These are phyloP conservation scores for Alfaro cultratus DNA, from an alignment of 2,797 vertebrate genomes.

Conservation along the genomic window DNA sequence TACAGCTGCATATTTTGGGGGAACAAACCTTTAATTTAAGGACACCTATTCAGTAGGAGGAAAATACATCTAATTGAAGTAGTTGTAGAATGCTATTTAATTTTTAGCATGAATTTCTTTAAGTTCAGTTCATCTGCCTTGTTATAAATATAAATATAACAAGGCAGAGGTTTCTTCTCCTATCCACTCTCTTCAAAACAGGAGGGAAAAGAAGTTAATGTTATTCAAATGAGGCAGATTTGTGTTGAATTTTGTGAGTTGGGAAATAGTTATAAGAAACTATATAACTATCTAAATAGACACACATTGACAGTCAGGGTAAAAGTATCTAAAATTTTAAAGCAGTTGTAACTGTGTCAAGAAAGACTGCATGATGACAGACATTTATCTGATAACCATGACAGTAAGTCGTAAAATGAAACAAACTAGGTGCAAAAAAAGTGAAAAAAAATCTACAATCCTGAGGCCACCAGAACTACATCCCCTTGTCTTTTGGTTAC, in stretches of 20 bases:
- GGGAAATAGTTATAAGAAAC: neutral
- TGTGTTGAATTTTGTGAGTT: neutral
- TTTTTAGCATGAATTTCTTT: neutral
- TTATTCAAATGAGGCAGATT: neutral
- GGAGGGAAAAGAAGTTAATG: neutral
- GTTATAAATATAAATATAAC: constrained; percentile 1
- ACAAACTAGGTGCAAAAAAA: neutral
- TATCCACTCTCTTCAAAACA: neutral
- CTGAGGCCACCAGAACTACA: neutral
- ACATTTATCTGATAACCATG: neutral
- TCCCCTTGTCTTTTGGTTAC: neutral
- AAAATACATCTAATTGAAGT: neutral
- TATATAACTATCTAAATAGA: neutral
- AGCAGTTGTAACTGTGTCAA: neutral
- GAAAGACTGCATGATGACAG: neutral
- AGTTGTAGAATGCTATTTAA: neutral
- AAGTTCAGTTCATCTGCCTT: neutral
- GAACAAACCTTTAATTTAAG: neutral
- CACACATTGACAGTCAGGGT: neutral
- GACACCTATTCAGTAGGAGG: too few relatives aligned
- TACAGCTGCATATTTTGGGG: neutral
- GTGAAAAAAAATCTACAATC: neutral
- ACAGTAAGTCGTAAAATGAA: neutral
- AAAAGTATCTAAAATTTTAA: neutral
- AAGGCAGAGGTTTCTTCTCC: neutral